Evolutionary conservation across 2,888 invertebrate species (phyloP).

Genomic region (Chrysotoxum bicinctum): DNA sequence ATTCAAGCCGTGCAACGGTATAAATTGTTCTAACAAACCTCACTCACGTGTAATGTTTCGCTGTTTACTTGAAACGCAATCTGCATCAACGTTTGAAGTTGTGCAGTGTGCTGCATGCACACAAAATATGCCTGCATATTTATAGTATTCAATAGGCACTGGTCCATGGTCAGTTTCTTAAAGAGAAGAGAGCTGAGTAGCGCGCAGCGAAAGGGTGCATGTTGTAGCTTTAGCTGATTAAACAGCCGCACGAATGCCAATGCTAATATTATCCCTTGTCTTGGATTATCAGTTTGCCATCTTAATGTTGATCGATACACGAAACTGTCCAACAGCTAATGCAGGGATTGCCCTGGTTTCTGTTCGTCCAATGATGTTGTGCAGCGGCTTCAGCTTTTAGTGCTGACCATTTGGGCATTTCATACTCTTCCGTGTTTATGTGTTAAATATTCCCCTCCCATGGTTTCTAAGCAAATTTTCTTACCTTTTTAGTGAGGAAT

Average conservation of each 20-base stretch:
- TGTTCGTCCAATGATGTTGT: conserved; percentile 21
- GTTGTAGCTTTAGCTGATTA: conserved; percentile 52
- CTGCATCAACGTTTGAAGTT: background rate
- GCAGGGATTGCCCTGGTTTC: conserved; percentile 68
- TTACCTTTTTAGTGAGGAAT: background rate
- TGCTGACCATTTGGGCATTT: conserved; percentile 55
- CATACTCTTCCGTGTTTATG: conserved; percentile 68
- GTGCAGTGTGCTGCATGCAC: background rate
- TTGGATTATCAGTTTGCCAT: conserved; percentile 70
- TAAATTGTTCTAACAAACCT: conserved; percentile 71
- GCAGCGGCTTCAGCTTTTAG: background rate
- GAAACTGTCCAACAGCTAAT: conserved; percentile 70
- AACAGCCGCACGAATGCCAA: conserved; percentile 70
- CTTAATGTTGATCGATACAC: conserved; percentile 73
- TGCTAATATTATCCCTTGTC: conserved; percentile 72
- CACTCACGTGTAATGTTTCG: conserved; percentile 62
- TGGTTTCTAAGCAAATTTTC: background rate
- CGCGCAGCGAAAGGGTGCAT: background rate
- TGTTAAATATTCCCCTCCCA: conserved; percentile 54
- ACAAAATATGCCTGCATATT: too few relatives aligned
- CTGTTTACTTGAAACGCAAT: conserved; percentile 57
- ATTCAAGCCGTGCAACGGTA: conserved; percentile 56
- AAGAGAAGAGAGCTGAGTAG: background rate
- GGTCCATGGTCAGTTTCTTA: conserved; percentile 48
- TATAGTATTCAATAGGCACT: background rate